Evolutionary conservation across 2,113 vertebrate genomes (phyloP).

Genomic region (Eidolon helvum): DNA sequence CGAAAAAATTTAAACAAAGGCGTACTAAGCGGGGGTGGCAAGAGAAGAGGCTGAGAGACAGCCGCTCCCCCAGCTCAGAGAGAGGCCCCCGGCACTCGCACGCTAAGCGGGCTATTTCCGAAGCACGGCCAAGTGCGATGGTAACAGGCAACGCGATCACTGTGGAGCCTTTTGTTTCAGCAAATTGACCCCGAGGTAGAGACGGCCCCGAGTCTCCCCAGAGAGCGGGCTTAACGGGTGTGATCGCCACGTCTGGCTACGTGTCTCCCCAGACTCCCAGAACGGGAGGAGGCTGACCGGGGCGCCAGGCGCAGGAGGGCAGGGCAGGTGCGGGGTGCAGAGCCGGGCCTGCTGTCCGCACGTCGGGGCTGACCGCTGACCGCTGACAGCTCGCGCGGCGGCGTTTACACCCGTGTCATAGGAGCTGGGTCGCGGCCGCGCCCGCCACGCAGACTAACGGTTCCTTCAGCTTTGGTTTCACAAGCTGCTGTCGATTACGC

Average conservation of each 20-base stretch:
- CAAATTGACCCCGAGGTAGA: rapidly evolving
- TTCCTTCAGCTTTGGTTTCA: not conserved
- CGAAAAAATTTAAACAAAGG: too few species aligned
- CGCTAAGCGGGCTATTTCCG: not conserved
- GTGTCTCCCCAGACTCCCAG: not conserved
- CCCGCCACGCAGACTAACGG: not conserved
- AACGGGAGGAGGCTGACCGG: not conserved
- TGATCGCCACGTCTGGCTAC: too few species aligned
- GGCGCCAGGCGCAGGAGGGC: rapidly evolving
- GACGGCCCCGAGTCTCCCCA: not conserved
- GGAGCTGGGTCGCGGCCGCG: not conserved
- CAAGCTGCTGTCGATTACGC: not conserved
- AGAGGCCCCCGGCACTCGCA: too few species aligned
- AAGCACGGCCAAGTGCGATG: not conserved
- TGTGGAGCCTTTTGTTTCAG: not conserved
- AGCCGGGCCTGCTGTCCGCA: not conserved
- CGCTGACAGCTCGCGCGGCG: too few species aligned
- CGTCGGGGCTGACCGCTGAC: too few species aligned
- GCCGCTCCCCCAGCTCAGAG: rapidly evolving
- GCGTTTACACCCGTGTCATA: rapidly evolving
- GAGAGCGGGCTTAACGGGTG: not conserved
- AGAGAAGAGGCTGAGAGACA: not conserved
- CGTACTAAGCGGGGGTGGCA: rapidly evolving
- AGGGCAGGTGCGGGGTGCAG: rapidly evolving
- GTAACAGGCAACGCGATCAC: not conserved